A percentile compares a stretch with the other conserved stretches of the same genome.
These are phyloP conservation scores for Dendrocincla tyrannina DNA, from an alignment of 2,797 vertebrate species.

Conservation along the genomic window DNA sequence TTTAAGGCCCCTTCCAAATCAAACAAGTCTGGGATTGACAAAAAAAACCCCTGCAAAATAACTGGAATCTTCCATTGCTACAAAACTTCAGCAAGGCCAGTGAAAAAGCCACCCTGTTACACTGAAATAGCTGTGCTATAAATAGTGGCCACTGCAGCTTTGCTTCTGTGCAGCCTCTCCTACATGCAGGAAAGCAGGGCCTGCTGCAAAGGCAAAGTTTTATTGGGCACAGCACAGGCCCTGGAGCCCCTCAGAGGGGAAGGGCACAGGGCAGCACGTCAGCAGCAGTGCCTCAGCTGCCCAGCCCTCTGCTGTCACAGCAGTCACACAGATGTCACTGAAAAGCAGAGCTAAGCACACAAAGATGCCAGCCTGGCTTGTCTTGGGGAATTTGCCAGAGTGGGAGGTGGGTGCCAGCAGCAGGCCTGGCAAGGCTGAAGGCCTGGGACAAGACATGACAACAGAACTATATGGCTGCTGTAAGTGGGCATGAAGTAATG, in stretches of 20 bases:
- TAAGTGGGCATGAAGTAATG: not conserved
- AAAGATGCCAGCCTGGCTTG: accelerated
- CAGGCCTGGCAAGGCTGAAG: not conserved
- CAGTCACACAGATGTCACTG: too few relatives aligned
- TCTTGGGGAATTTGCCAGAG: not conserved
- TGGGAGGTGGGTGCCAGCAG: not conserved
- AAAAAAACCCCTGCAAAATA: not conserved
- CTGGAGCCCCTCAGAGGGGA: not conserved
- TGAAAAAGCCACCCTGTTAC: not conserved
- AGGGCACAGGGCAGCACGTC: not conserved
- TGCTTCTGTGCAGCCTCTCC: not conserved
- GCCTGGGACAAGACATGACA: not conserved
- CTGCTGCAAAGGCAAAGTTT: not conserved
- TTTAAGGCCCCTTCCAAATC: not conserved
- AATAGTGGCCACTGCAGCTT: not conserved
- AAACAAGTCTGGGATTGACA: not conserved
- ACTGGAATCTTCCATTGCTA: not conserved
- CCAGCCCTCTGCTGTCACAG: not conserved
- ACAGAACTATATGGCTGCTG: not conserved
- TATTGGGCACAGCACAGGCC: not conserved
- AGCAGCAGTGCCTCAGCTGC: not conserved
- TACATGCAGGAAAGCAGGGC: not conserved
- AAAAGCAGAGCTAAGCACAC: not conserved
- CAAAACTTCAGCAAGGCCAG: not conserved
- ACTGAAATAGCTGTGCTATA: not conserved